phyloP scores from a whole-genome alignment of 2,797 vertebrate species.

The Bufotes viridis region DNA sequence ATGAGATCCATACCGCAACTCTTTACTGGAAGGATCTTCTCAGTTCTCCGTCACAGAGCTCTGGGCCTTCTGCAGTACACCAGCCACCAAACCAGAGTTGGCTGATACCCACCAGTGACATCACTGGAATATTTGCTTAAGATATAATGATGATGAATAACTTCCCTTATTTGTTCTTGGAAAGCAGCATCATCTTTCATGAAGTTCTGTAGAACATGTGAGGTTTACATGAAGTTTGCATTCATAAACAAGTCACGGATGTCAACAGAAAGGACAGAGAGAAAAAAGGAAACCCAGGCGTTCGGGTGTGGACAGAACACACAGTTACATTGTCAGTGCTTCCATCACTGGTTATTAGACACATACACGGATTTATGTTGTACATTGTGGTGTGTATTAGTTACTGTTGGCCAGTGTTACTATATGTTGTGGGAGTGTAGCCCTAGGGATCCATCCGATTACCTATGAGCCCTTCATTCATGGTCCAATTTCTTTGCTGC shows the following conservation, averaged over 20 bases:
- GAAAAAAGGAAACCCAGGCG: neutral
- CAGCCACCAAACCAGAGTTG: neutral
- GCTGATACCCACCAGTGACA: neutral
- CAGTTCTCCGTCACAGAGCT: neutral
- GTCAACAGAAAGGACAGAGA: neutral
- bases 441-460: neutral
- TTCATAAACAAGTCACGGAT: slow-evolving; percentile 4
- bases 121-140: neutral
- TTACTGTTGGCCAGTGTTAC: neutral
- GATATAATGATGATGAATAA: neutral
- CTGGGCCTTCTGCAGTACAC: neutral
- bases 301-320: neutral
- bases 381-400: neutral
- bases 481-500: too few species aligned
- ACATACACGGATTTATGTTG: neutral
- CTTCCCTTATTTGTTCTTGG: slow-evolving; percentile 21
- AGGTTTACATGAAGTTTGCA: slow-evolving; percentile 12
- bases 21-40: neutral
- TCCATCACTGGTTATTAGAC: neutral
- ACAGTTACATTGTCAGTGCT: neutral
- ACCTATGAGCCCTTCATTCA: too few species aligned
- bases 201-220: neutral
- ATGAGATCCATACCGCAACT: neutral
- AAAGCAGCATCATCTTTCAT: neutral
- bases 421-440: neutral